Conservation (phyloP, 2,888 invertebrate genomes). For the Camptogramma bilineatum region DNA sequence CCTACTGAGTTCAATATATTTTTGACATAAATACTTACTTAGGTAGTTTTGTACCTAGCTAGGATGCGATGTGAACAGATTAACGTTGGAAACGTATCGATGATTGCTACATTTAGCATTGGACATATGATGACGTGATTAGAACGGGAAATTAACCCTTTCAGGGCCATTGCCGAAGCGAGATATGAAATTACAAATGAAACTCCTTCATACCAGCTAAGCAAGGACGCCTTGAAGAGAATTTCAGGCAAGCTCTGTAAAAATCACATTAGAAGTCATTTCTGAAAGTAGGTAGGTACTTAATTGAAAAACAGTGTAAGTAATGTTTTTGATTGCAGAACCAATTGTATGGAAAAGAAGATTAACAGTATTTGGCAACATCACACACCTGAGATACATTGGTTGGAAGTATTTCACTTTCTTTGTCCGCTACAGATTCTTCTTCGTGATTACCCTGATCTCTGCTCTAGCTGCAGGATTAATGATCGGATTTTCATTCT, state of each 20-base stretch:
- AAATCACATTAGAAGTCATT: background rate
- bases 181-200: conserved; percentile 44
- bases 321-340: conserved; percentile 49
- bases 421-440: conserved; percentile 55
- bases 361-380: conserved; percentile 32
- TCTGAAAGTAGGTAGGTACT: too few relatives aligned
- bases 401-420: conserved; percentile 65
- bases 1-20: too few relatives aligned
- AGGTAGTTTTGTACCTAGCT: too few relatives aligned
- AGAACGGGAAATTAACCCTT: conserved; percentile 20
- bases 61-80: too few relatives aligned
- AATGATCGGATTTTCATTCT: conserved; percentile 62
- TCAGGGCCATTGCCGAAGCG: conserved; percentile 62
- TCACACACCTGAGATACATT: conserved; percentile 51
- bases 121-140: too few relatives aligned
- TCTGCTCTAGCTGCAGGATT: conserved; percentile 62
- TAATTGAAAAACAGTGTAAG: background rate
- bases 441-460: conserved; percentile 62
- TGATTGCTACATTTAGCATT: too few relatives aligned
- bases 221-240: conserved; percentile 50
- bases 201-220: conserved; percentile 25
- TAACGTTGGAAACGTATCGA: too few relatives aligned
- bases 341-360: conserved; percentile 51
- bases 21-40: too few relatives aligned
- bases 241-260: conserved; percentile 48